These are phyloP conservation scores for Oxycera nigricornis DNA, from an alignment of 2,888 invertebrate species.

Conservation along the genomic window DNA sequence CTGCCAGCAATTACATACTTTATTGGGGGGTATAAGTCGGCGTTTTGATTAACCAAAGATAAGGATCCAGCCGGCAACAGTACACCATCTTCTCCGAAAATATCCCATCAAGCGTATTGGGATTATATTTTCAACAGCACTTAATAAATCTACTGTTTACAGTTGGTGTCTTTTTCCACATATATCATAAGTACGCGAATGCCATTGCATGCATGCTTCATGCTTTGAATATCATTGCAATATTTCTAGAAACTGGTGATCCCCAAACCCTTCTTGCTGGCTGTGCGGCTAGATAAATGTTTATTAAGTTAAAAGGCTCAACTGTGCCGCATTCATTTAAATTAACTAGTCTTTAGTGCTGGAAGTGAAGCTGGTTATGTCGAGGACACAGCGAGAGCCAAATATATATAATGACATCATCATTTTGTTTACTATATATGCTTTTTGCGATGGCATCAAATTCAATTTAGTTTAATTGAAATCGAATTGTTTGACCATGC, in stretches of 20 bases:
- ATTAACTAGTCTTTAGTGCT: conserved; percentile 5
- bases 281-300: conserved; percentile 18
- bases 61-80: not conserved
- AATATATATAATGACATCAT: conserved; percentile 46
- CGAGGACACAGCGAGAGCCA: not conserved
- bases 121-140: not conserved
- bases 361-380: conserved; percentile 17
- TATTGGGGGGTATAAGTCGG: conserved; percentile 27
- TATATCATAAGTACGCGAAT: not conserved
- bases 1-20: conserved; percentile 29
- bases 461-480: conserved; percentile 50
- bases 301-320: conserved; percentile 37
- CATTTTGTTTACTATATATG: conserved; percentile 49
- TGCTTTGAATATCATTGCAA: not conserved
- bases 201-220: not conserved
- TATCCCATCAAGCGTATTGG: not conserved
- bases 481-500: conserved; percentile 49
- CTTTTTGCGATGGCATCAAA: conserved; percentile 49
- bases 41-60: conserved; percentile 32
- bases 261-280: not conserved
- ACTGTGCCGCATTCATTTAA: conserved; percentile 31
- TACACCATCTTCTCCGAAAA: not conserved
- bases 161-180: not conserved
- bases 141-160: conserved; percentile 3
- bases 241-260: not conserved